phyloP scores from a whole-genome alignment of 1,140 invertebrate genomes.

The Lasioglossum albipes region DNA sequence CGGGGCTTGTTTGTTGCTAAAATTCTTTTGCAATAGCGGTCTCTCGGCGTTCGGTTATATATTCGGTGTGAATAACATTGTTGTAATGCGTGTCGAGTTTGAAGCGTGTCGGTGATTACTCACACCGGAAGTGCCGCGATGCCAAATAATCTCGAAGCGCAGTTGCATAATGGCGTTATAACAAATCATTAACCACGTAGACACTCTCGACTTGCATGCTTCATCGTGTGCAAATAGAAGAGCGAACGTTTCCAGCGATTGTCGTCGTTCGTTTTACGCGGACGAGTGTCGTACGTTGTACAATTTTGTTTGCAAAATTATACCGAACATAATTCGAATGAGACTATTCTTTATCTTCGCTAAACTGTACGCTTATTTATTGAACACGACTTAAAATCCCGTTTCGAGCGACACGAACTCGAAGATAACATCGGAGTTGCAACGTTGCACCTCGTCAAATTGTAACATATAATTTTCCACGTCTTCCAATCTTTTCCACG shows the following conservation, averaged over 20 bases:
- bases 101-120: background rate
- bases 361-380: too few species aligned
- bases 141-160: constrained; percentile 32
- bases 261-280: constrained; percentile 17
- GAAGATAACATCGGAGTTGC: too few species aligned
- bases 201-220: constrained; percentile 14
- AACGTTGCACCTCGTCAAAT: too few species aligned
- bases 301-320: background rate
- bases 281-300: constrained; percentile 13
- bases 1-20: too few species aligned
- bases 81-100: background rate
- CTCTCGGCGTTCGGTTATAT: background rate
- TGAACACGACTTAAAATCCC: too few species aligned
- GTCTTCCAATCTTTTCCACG: too few species aligned
- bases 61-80: background rate
- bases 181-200: constrained; percentile 35
- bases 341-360: too few species aligned
- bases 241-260: constrained; percentile 13
- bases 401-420: too few species aligned
- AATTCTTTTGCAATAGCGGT: too few species aligned
- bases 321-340: too few species aligned
- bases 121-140: background rate
- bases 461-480: too few species aligned
- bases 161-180: constrained; percentile 43
- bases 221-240: constrained; percentile 38